Evolutionary conservation across 2,888 invertebrate species (phyloP).

Genomic region (Napeogenes sylphis): DNA sequence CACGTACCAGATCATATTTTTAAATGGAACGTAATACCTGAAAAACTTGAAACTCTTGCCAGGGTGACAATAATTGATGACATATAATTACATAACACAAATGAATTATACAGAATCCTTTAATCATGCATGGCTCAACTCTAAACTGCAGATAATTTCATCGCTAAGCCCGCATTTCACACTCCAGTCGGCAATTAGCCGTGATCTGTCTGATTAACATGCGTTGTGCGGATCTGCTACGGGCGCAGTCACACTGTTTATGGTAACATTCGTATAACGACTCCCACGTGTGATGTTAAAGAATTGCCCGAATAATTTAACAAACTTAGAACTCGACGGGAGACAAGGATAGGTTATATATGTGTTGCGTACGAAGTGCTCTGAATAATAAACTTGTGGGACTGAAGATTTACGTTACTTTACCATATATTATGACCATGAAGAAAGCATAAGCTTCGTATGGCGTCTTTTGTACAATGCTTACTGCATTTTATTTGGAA

Average conservation of each 20-base stretch:
- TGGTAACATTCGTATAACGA: slow-evolving; percentile 28
- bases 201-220: slow-evolving; percentile 72
- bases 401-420: no score
- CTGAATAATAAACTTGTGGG: no score
- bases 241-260: slow-evolving; percentile 22
- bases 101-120: slow-evolving; percentile 40
- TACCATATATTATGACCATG: no score
- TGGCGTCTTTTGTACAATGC: no score
- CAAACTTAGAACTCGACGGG: no score
- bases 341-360: no score
- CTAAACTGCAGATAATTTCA: slow-evolving; percentile 71
- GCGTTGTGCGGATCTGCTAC: slow-evolving; percentile 55
- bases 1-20: not conserved
- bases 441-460: no score
- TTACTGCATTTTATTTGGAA: no score
- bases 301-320: no score
- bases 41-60: not conserved
- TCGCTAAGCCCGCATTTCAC: slow-evolving; percentile 74
- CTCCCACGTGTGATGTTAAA: no score
- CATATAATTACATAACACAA: slow-evolving; percentile 2
- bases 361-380: no score
- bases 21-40: no score
- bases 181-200: slow-evolving; percentile 71
- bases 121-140: slow-evolving; percentile 58
- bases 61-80: not conserved